Evolutionary conservation across 1,140 invertebrate species (phyloP).

Genomic region (Pemphigus obesinymphae): DNA sequence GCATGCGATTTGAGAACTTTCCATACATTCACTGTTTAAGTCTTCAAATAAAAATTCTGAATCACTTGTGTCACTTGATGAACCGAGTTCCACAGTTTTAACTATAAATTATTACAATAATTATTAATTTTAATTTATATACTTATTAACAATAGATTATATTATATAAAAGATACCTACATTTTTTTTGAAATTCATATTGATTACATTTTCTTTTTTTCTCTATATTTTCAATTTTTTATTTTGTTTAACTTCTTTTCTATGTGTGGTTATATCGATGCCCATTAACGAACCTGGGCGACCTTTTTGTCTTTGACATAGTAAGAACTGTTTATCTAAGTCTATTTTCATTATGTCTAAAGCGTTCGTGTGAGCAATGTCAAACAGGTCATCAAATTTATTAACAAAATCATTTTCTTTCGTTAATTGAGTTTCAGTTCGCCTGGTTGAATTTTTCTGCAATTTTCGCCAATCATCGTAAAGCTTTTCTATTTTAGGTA

Average conservation of each 20-base stretch:
- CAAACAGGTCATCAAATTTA: slow-evolving; percentile 46
- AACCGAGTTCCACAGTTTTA: neutral
- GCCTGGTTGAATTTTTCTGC: slow-evolving; percentile 38
- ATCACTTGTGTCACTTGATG: neutral
- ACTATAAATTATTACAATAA: neutral
- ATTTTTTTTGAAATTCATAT: neutral
- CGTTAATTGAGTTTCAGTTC: slow-evolving; percentile 33
- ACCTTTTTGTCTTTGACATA: slow-evolving; percentile 42
- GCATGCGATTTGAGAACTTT: neutral
- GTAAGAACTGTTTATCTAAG: slow-evolving; percentile 44
- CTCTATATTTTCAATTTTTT: neutral
- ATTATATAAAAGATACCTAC: neutral
- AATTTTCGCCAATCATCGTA: slow-evolving; percentile 43
- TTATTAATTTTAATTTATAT: neutral
- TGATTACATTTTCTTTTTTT: neutral
- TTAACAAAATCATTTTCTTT: slow-evolving; percentile 43
- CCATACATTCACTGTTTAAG: too few species aligned
- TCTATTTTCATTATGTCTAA: slow-evolving; percentile 40
- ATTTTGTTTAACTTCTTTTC: neutral
- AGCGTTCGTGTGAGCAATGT: slow-evolving; percentile 46
- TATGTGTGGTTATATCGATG: neutral
- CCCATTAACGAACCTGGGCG: slow-evolving; percentile 32
- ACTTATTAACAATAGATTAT: neutral
- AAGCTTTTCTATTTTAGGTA: slow-evolving; percentile 43
- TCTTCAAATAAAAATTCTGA: neutral